Evolutionary conservation across 2,113 vertebrate species (phyloP), one percentile per base, ranked within the genome.

Genomic region (Phaethornis superciliosus): DNA sequence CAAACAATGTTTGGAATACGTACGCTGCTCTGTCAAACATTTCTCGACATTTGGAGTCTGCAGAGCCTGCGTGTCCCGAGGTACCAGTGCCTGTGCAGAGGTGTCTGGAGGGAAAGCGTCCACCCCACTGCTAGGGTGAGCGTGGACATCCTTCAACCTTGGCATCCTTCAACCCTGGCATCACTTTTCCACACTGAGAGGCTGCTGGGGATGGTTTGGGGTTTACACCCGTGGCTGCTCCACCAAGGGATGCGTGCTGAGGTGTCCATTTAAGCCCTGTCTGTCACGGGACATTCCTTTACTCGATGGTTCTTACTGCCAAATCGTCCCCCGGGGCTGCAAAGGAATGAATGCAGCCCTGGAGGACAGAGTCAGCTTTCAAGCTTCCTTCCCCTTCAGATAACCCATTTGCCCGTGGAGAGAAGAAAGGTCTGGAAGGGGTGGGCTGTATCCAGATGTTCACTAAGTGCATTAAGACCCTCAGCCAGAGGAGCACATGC

Each of bases 1-100:
- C 97, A 98, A 97, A 94, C 96, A 90, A 85, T 98, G 98, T 98
- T 98, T 98, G 98, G 97, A 98, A 97, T 98, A 98, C 59, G 89
- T 96, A 88, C 37, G 56, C 78, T 95, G 95, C 94, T 96, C 96
- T 97, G 97, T 97, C 97, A 97, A 97, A 97, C 97, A 97, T 96
- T 97, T 97, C 93, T 89, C 44, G 1, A 83, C 65, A 54, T 92
- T 97, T 97, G 97, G 97, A 98, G 97, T 97, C 97, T 97, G 98
- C 96, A 94, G 93, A 81, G 95, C 93, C 85, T 32, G 74, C 13
- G 76, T 64, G 55, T 95, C 96, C 97, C 94, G 93, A 71, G 94
- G 92, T 95, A 94, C 65, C 94, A 27, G 86, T 86, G 95, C 89
- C 87, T 95, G 96, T 9, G 8, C 3, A 2, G 87, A 96, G 95